Conservation (phyloP, 2,888 invertebrate species). For the Chaitophorus viminalis region DNA sequence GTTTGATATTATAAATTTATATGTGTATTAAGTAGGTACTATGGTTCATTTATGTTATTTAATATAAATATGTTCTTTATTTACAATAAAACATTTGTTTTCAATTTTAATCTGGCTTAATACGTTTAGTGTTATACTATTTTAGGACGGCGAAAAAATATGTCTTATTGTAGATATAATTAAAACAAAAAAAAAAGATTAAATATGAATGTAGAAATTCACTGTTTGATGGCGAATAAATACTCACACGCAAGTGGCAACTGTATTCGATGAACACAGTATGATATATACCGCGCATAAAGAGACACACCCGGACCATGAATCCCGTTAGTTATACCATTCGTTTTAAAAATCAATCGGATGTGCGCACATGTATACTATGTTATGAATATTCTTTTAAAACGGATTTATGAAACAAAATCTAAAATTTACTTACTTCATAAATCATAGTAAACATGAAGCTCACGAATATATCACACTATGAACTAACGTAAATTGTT, state of each 20-base stretch:
- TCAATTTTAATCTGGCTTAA: no score
- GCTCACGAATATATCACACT: no score
- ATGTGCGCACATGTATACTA: background rate
- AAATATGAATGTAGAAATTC: no score
- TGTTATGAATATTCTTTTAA: conserved; percentile 4
- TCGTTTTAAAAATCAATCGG: conserved; percentile 47
- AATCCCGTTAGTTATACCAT: conserved; percentile 56
- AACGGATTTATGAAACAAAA: background rate
- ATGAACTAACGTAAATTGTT: no score
- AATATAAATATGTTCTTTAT: no score
- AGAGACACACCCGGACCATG: conserved; percentile 47
- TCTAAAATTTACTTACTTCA: background rate
- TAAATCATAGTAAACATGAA: background rate
- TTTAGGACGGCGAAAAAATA: no score
- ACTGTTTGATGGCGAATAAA: background rate
- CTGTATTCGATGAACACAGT: background rate
- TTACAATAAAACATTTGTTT: no score
- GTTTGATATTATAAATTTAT: no score
- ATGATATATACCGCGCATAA: background rate
- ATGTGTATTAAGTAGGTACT: no score
- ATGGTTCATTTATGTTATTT: no score
- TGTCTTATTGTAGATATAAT: background rate
- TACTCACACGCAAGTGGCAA: background rate
- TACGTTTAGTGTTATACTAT: no score
- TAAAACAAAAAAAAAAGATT: no score